Conservation (phyloP, 30 jellyfish, hydroid and myxozoan species). For the Aurelia coerulea region DNA sequence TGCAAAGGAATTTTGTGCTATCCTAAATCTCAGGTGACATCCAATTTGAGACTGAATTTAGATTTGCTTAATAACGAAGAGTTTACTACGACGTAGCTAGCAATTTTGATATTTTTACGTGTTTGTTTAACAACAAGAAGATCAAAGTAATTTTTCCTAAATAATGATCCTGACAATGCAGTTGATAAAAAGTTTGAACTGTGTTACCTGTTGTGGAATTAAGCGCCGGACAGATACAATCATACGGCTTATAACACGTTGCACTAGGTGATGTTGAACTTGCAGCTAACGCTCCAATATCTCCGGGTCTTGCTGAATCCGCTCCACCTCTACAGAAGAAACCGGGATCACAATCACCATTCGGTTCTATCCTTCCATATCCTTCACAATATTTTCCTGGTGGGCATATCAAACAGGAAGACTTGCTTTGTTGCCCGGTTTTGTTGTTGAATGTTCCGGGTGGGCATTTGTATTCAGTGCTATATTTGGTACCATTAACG, state of each 20-base stretch:
- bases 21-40: no score
- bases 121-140: no score
- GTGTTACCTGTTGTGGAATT: slow-evolving; percentile 67
- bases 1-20: no score
- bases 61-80: no score
- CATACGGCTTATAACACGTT: slow-evolving; percentile 82
- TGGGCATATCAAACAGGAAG: slow-evolving; percentile 73
- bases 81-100: no score
- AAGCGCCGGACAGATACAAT: slow-evolving; percentile 80
- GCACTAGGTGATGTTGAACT: slow-evolving; percentile 55
- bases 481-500: slow-evolving; percentile 67
- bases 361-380: slow-evolving; percentile 67
- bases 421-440: slow-evolving; percentile 62
- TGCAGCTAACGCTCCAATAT: slow-evolving; percentile 66
- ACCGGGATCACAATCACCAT: slow-evolving; percentile 77
- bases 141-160: no score
- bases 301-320: slow-evolving; percentile 71
- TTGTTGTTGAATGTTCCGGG: slow-evolving; percentile 89
- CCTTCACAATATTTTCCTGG: slow-evolving; percentile 83
- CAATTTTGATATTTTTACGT: no score
- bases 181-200: no score
- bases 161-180: no score
- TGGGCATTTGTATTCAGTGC: slow-evolving; percentile 83
- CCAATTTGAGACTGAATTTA: no score
- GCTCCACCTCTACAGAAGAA: slow-evolving; percentile 89